Conservation (phyloP, 2,888 invertebrate genomes). For the Pilophorus perplexus region DNA sequence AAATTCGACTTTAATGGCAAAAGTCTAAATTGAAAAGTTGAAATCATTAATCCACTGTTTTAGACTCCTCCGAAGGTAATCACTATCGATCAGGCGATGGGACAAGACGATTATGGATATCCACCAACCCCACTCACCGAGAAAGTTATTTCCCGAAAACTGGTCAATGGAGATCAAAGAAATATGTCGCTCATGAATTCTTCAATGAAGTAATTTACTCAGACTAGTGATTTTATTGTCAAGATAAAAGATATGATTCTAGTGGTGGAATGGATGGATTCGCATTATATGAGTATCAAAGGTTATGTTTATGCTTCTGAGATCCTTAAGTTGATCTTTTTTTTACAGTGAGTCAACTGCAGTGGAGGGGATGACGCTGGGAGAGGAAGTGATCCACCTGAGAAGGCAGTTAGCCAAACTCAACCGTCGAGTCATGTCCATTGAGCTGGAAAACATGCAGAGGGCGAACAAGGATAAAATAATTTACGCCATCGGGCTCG, state of each 20-base stretch:
- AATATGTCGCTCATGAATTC: slow-evolving; percentile 23
- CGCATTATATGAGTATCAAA: too few relatives aligned
- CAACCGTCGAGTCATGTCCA: slow-evolving; percentile 78
- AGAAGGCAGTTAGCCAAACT: slow-evolving; percentile 82
- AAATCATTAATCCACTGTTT: too few relatives aligned
- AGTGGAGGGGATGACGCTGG: slow-evolving; percentile 59
- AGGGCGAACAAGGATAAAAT: slow-evolving; percentile 83
- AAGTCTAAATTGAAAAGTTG: too few relatives aligned
- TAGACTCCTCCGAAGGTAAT: slow-evolving; percentile 87
- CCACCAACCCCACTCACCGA: neutral
- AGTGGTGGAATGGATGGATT: too few relatives aligned
- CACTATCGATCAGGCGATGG: slow-evolving; percentile 77
- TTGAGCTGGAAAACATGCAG: slow-evolving; percentile 81
- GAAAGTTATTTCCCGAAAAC: slow-evolving; percentile 4
- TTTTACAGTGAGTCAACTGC: slow-evolving; percentile 23
- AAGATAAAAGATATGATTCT: too few relatives aligned
- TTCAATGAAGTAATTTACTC: slow-evolving; percentile 23
- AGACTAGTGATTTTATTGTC: too few relatives aligned
- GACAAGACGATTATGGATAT: slow-evolving; percentile 55
- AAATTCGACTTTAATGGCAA: too few relatives aligned
- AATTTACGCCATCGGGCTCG: slow-evolving; percentile 77
- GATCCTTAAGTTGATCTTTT: too few relatives aligned
- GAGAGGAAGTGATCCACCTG: slow-evolving; percentile 78
- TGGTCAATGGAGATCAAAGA: slow-evolving; percentile 28
- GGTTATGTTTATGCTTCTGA: too few relatives aligned